Percentiles rank a stretch among this genome's conserved stretches.
These are phyloP conservation scores for Muricea muricata DNA, from an alignment of 92 coral and sea anemone species.

Conservation along the genomic window DNA sequence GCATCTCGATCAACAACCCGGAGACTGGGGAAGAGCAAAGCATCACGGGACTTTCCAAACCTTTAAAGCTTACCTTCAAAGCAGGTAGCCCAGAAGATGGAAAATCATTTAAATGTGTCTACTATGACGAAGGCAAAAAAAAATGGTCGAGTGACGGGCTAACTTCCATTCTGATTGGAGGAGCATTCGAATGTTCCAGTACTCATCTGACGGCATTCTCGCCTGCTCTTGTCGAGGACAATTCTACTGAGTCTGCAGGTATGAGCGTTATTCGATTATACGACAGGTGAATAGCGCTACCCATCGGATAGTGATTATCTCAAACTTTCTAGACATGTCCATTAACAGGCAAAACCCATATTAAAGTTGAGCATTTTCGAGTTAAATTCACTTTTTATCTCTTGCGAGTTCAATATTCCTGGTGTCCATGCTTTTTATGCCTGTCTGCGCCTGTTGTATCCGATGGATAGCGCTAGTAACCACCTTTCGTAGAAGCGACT, in stretches of 20 bases:
- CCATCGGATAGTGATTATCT: too few relatives aligned
- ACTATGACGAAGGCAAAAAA: slow-evolving; percentile 17
- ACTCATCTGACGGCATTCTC: slow-evolving; percentile 51
- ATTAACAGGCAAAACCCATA: too few relatives aligned
- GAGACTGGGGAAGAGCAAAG: slow-evolving; percentile 17
- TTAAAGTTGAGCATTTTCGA: too few relatives aligned
- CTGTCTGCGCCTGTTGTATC: too few relatives aligned
- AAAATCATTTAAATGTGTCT: slow-evolving; percentile 2
- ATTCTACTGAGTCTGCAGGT: background rate
- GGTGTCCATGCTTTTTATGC: too few relatives aligned
- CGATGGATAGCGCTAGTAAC: too few relatives aligned
- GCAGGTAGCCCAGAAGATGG: slow-evolving; percentile 4
- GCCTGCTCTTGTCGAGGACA: slow-evolving; percentile 29
- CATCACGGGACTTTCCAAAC: background rate
- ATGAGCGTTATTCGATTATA: background rate
- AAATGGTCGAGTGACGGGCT: slow-evolving; percentile 39
- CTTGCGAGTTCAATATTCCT: too few relatives aligned
- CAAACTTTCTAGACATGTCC: too few relatives aligned
- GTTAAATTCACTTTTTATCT: too few relatives aligned
- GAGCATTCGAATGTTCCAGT: slow-evolving; percentile 5
- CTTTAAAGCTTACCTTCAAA: background rate
- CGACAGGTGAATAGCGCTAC: too few relatives aligned
- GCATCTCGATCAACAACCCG: slow-evolving; percentile 18
- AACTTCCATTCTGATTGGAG: background rate
- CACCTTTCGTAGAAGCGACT: too few relatives aligned